Conservation (phyloP, 2,113 vertebrate species). For the Caloenas nicobarica region DNA sequence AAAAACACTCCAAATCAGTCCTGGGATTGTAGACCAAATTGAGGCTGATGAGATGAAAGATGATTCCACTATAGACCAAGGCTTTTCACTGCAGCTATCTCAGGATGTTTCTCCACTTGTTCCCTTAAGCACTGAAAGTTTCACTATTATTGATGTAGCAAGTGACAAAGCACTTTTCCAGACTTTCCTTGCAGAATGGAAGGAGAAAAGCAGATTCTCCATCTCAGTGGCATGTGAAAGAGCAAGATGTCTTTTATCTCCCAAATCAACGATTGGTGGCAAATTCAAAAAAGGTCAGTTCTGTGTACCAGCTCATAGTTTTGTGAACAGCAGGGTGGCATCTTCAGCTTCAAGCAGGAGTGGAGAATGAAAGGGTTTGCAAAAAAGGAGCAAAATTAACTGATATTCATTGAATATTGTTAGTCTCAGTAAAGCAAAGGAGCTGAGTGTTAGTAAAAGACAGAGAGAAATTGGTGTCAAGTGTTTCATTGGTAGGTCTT, state of each 20-base stretch:
- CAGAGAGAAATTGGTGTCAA: background rate
- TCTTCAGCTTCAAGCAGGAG: background rate
- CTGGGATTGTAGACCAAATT: background rate
- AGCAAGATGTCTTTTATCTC: slow-evolving; percentile 58
- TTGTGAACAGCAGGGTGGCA: background rate
- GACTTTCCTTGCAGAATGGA: slow-evolving; percentile 92
- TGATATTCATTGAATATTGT: background rate
- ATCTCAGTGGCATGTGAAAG: slow-evolving; percentile 89
- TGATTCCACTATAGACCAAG: slow-evolving; percentile 55
- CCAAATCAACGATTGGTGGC: slow-evolving; percentile 76
- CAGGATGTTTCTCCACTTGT: slow-evolving; percentile 72
- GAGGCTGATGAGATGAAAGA: slow-evolving; percentile 26
- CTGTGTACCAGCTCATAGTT: background rate
- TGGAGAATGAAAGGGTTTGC: background rate
- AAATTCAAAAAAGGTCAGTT: slow-evolving; percentile 85
- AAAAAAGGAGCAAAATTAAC: background rate
- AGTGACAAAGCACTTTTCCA: slow-evolving; percentile 86
- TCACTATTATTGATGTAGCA: slow-evolving; percentile 92
- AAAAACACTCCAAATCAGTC: background rate
- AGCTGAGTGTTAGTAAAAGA: background rate
- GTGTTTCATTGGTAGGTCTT: background rate
- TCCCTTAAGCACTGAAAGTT: slow-evolving; percentile 76
- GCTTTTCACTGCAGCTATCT: slow-evolving; percentile 81
- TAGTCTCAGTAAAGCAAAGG: background rate
- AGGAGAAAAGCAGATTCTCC: slow-evolving; percentile 82